Percentiles rank a stretch among this genome's conserved stretches.
Conservation (phyloP, 2,113 vertebrate genomes). For the Felis chaus region DNA sequence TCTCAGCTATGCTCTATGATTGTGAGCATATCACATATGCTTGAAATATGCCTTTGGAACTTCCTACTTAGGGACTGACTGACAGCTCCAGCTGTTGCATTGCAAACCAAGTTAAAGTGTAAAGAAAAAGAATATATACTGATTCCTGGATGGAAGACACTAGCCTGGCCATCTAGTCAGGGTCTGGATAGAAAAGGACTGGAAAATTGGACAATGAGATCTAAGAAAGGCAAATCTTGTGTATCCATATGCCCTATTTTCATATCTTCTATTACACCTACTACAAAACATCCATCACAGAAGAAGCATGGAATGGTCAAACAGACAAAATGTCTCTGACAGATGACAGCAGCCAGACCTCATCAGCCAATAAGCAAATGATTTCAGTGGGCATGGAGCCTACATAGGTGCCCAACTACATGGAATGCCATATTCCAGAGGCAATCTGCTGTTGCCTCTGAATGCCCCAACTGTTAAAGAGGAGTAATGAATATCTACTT, state of each 20-base stretch:
- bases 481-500: not conserved
- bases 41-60: not conserved
- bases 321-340: not conserved
- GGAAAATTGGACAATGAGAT: not conserved
- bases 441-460: not conserved
- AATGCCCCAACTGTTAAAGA: not conserved
- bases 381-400: not conserved
- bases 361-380: not conserved
- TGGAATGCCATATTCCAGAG: not conserved
- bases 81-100: not conserved
- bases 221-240: not conserved
- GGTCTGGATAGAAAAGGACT: not conserved
- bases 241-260: not conserved
- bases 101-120: not conserved
- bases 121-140: not conserved
- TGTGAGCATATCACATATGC: not conserved
- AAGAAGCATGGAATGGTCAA: not conserved
- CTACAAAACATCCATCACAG: not conserved
- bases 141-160: not conserved
- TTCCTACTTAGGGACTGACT: not conserved
- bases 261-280: not conserved
- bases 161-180: not conserved
- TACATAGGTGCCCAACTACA: not conserved
- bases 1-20: not conserved
- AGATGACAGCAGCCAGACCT: not conserved